Base-by-base conservation (phyloP, 2,113 vertebrate species). In the Rhabdornis inornatus region DNA sequence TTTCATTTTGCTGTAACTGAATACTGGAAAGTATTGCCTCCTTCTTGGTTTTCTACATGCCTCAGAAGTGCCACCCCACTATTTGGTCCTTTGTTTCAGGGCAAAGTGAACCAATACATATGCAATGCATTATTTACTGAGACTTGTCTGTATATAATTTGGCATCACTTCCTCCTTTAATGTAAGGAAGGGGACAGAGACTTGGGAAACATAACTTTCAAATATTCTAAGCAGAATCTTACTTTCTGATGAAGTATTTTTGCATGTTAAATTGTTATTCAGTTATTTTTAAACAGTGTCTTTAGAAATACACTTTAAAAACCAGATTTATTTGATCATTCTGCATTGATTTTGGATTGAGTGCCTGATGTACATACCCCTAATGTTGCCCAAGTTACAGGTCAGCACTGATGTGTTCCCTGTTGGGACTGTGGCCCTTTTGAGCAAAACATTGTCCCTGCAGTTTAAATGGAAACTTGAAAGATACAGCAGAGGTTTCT, bases 401-500 rank as follows among this genome's bases (percentile, higher is more conserved):
- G 12, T 27, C 7, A 96, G 96, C 53, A 97, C 91, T 15, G 94
- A 60, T 40, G 97, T 92, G 50, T 95, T 92, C 77, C 97, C 98
- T 7, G 49, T 50, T 13, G 96, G 72, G 28, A 98, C 94, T 6
- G 93, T 96, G 89, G 97, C 56, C 65, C 83, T 98, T 92, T 90
- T 97, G 69, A 98, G 82, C 31, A 91, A 59, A 74, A 97, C 82
- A 33, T 33, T 25, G 24, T 72, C 39, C 6, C 79, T 90, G 87
- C 98, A 98, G 55, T 95, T 94, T 10, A 98, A 96, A 63, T 97
- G 95, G 18, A 95, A 85, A 12, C 98, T 97, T 79, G 98, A 91
- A 87, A 98, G 80, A 83, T 96, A 93, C 8, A 98, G 89, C 52
- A 98, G 93, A 88, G 97, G 96, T 60, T 66, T 97, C 52, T 94